These are phyloP conservation scores for Philotrypesis tridentata DNA, from an alignment of 1,140 invertebrate species.

Conservation along the genomic window DNA sequence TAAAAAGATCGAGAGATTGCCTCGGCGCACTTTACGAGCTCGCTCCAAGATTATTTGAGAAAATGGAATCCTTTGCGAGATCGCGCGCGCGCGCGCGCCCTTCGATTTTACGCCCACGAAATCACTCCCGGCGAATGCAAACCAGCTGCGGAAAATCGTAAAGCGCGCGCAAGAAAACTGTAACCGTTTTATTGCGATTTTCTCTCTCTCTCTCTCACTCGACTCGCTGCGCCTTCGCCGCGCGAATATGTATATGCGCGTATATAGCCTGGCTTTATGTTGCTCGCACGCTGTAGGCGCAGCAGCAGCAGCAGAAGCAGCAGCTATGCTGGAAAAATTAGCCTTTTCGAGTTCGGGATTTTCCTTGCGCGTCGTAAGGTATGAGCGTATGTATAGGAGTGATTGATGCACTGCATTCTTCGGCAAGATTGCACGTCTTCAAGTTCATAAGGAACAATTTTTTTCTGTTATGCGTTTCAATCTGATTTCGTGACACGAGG, in stretches of 20 bases:
- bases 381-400: too few relatives aligned
- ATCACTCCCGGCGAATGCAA: conserved; percentile 49
- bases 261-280: too few relatives aligned
- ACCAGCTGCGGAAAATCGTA: conserved; percentile 63
- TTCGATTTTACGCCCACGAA: conserved; percentile 20
- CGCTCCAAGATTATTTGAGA: conserved; percentile 63
- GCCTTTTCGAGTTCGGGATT: too few relatives aligned
- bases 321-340: too few relatives aligned
- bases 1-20: conserved; percentile 62
- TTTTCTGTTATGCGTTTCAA: too few relatives aligned
- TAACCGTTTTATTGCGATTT: conserved; percentile 30
- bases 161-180: conserved; percentile 45
- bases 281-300: too few relatives aligned
- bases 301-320: too few relatives aligned
- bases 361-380: too few relatives aligned
- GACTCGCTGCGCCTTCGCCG: too few relatives aligned
- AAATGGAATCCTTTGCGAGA: conserved; percentile 63
- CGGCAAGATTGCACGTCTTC: not conserved
- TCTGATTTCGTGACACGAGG: conserved; percentile 16
- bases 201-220: not conserved
- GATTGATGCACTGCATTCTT: too few relatives aligned
- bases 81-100: conserved; percentile 9
- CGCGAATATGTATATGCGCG: not conserved
- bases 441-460: conserved; percentile 34
- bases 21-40: conserved; percentile 61